These are phyloP conservation scores for Donacobius atricapilla DNA, from an alignment of 2,113 vertebrate species.

Conservation along the genomic window DNA sequence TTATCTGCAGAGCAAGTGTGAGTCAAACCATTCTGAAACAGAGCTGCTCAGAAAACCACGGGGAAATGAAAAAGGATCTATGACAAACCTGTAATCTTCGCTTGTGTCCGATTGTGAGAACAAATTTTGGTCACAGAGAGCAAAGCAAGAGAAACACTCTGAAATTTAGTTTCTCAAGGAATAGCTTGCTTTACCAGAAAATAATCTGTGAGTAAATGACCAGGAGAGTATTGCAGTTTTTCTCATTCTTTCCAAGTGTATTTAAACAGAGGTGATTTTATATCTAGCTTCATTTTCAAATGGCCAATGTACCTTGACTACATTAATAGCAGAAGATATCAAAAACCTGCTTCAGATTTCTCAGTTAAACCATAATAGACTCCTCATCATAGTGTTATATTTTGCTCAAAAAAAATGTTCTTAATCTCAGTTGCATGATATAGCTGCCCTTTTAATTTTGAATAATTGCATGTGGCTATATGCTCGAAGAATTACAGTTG, in stretches of 20 bases:
- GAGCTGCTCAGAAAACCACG: slow-evolving; percentile 78
- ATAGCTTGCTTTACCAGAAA: slow-evolving; percentile 74
- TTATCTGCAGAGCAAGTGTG: slow-evolving; percentile 74
- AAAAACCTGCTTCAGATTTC: background rate
- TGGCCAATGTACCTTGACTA: background rate
- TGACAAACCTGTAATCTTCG: slow-evolving; percentile 75
- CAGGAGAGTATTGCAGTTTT: background rate
- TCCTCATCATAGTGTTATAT: background rate
- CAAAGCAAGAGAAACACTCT: slow-evolving; percentile 74
- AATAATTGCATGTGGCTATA: background rate
- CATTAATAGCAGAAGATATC: background rate
- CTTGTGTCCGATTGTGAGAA: slow-evolving; percentile 72
- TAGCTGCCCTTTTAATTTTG: background rate
- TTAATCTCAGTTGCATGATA: background rate
- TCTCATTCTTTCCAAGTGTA: background rate
- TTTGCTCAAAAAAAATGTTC: background rate
- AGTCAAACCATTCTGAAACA: slow-evolving; percentile 72
- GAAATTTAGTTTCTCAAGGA: slow-evolving; percentile 79
- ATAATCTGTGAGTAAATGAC: slow-evolving; percentile 73
- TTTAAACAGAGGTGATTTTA: background rate
- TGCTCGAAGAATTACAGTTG: background rate
- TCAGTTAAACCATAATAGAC: background rate
- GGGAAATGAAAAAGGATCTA: slow-evolving; percentile 73
- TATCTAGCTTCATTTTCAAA: background rate
- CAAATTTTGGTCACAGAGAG: slow-evolving; percentile 69